Evolutionary conservation across 2,797 vertebrate genomes (phyloP).

Genomic region (Pogoniulus pusillus): DNA sequence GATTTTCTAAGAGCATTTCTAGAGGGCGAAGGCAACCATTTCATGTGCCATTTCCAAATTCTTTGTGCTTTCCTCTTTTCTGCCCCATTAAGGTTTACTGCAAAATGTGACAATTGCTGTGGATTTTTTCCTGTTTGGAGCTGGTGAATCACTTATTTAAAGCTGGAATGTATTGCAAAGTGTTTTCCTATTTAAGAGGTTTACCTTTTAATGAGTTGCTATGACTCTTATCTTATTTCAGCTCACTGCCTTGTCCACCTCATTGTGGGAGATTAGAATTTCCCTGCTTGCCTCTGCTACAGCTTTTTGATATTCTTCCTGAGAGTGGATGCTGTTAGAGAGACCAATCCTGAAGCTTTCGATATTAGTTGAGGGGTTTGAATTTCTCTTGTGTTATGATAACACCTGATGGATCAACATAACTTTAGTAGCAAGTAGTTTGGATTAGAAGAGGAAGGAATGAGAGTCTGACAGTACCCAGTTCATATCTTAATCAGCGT

Average conservation of each 20-base stretch:
- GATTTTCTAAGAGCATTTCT: no score
- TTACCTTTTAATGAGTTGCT: not conserved
- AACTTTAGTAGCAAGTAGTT: not conserved
- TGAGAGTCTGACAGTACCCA: not conserved
- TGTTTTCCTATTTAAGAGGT: not conserved
- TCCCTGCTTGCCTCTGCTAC: not conserved
- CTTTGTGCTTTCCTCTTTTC: not conserved
- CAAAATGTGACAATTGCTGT: not conserved
- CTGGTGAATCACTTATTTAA: not conserved
- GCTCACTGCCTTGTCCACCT: not conserved
- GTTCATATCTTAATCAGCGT: not conserved
- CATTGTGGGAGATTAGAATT: not conserved
- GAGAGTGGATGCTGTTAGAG: not conserved
- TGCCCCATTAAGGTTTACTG: not conserved
- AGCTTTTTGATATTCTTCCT: not conserved
- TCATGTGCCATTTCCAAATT: not conserved
- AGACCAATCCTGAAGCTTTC: not conserved
- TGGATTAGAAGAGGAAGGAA: not conserved
- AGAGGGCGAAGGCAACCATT: not conserved
- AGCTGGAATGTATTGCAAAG: not conserved
- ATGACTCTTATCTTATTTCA: not conserved
- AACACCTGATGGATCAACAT: not conserved
- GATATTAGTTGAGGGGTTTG: not conserved
- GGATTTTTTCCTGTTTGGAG: not conserved
- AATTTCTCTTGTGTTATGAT: not conserved